Evolutionary conservation across 2,113 vertebrate genomes (phyloP), one percentile per base, ranked within the genome.

Genomic region (Ariopsis seemanni): DNA sequence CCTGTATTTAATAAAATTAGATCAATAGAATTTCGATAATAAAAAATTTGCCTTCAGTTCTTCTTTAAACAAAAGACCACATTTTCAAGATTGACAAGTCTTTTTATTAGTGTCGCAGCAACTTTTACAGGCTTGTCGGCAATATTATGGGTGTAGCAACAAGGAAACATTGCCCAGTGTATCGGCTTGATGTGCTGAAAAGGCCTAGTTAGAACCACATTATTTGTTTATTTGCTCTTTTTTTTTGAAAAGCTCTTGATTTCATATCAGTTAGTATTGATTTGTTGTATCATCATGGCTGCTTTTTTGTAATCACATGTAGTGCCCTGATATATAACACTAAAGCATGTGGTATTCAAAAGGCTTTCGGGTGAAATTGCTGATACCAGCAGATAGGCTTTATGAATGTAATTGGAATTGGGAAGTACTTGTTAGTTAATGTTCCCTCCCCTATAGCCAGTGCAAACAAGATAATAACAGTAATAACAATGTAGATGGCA

Each of bases 401-500:
- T 48, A 72, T 34, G 25, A 85, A 75, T 17, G 57, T 4, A 62
- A 74, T 74, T 48, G 42, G 22, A 85, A 60, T 77, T 63, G n/a
- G 58, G 48, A 86, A 86, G 42, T 42, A 69, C 50, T 17, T 71
- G 22, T 71, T 55, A 55, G 65, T 60, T 75, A 52, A 58, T 52
- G 84, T 78, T 50, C 63, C 74, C 84, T 53, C 48, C 58, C 9
- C 84, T 62, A 22, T 86, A 65, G 58, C 18, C 42, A 79, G 22
- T 60, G 62, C 74, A 77, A 63, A 63, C 84, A 85, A 85, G 58
- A 85, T 78, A 82, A 58, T 69, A 62, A 81, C 30, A 85, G 34
- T 72, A 88, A 81, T 82, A 69, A 75, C 84, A 74, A 82, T 42
- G 34, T 25, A 50, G 69, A 82, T 75, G 67, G 79, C 78, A 82